Conservation (phyloP, 2,888 invertebrate species). For the Cataglyphis albicans region DNA sequence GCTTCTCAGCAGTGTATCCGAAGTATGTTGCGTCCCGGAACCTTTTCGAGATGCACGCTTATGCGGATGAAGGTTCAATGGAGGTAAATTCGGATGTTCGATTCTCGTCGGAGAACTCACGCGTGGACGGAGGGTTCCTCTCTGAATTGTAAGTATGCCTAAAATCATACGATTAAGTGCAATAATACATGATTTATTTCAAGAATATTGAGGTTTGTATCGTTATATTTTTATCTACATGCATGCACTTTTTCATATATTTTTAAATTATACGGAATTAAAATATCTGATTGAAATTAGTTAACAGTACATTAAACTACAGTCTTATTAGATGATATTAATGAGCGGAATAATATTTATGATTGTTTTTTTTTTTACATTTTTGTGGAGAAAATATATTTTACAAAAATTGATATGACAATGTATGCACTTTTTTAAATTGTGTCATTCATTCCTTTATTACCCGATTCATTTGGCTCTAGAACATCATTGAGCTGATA, state of each 20-base stretch:
- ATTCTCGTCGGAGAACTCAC: conserved; percentile 94
- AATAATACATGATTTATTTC: conserved; percentile 7
- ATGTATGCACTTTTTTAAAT: neutral
- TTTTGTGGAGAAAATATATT: neutral
- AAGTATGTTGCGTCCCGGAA: conserved; percentile 77
- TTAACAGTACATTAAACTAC: neutral
- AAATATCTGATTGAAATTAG: neutral
- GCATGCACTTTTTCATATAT: neutral
- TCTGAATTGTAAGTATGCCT: conserved; percentile 79
- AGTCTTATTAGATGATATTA: neutral
- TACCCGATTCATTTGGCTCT: conserved; percentile 82
- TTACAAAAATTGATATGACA: neutral
- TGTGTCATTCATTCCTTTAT: conserved; percentile 19
- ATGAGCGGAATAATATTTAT: neutral
- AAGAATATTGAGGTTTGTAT: neutral
- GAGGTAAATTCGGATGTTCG: conserved; percentile 93
- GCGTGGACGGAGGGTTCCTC: conserved; percentile 87
- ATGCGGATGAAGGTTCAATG: conserved; percentile 90
- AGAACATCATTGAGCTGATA: conserved; percentile 89
- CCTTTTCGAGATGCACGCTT: conserved; percentile 83
- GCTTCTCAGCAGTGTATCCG: conserved; percentile 80
- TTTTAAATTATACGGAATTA: neutral
- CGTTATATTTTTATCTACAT: neutral
- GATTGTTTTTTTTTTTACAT: neutral
- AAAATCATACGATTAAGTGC: conserved; percentile 39